phyloP scores from a whole-genome alignment of 2,797 vertebrate species.

The Myiothlypis chrysogaster region DNA sequence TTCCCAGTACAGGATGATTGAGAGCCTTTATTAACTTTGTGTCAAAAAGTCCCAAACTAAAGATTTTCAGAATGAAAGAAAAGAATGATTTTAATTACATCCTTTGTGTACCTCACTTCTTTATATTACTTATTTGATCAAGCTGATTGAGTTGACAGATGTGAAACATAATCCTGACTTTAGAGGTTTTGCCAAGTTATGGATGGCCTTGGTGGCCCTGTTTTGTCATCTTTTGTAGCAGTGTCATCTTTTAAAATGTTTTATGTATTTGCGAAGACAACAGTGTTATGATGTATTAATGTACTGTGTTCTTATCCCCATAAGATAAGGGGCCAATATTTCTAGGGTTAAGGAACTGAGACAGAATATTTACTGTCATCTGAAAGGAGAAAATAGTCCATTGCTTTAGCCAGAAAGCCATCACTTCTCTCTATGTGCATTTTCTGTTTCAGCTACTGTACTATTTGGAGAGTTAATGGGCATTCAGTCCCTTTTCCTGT shows the following conservation, averaged over 20 bases:
- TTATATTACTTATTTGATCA: not conserved
- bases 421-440: rapidly evolving
- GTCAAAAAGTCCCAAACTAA: not conserved
- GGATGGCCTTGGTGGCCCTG: not conserved
- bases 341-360: not conserved
- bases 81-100: not conserved
- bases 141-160: not conserved
- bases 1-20: not conserved
- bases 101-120: not conserved
- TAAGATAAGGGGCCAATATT: not conserved
- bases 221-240: not conserved
- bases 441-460: not conserved
- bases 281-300: not conserved
- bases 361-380: not conserved
- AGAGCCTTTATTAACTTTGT: not conserved
- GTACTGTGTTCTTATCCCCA: not conserved
- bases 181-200: not conserved
- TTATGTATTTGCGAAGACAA: not conserved
- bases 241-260: not conserved
- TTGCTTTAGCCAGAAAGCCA: not conserved
- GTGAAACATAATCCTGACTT: not conserved
- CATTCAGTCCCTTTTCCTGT: not conserved
- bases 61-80: not conserved
- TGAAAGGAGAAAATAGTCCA: not conserved
- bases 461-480: not conserved